phyloP scores from a whole-genome alignment of 2,888 invertebrate species.

The Crocallis elinguaria region DNA sequence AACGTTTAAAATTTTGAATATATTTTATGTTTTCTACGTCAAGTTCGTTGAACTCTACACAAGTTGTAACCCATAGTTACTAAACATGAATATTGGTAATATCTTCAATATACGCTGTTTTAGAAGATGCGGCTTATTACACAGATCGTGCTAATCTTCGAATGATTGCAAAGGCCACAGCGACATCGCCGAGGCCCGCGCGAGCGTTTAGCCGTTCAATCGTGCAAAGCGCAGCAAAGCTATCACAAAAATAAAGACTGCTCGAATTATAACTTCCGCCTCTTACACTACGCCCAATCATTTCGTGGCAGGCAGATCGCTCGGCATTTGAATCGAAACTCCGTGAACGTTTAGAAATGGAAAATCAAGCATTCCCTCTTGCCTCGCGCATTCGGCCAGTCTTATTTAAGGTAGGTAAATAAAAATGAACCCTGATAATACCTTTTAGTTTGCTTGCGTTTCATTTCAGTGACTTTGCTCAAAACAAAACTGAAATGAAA shows the following conservation, averaged over 20 bases:
- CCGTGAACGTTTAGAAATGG: too few relatives aligned
- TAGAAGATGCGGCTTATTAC: background rate
- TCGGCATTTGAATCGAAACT: background rate
- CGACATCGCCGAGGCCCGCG: too few relatives aligned
- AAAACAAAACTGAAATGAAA: constrained; percentile 17
- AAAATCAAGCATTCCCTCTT: constrained; percentile 1
- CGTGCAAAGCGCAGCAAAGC: constrained; percentile 12
- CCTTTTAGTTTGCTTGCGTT: constrained; percentile 14
- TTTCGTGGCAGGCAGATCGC: background rate
- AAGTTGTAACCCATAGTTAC: constrained; percentile 13
- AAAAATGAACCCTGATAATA: constrained; percentile 9
- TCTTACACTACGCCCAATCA: too few relatives aligned
- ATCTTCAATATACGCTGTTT: constrained; percentile 14
- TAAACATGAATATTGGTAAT: background rate
- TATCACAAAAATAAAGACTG: background rate
- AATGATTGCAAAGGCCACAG: too few relatives aligned
- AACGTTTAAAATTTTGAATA: background rate
- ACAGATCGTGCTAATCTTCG: background rate
- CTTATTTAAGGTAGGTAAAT: too few relatives aligned
- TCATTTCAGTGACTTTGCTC: constrained; percentile 8
- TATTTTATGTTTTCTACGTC: background rate
- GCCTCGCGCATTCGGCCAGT: too few relatives aligned
- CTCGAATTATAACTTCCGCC: constrained; percentile 1
- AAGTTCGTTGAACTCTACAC: constrained; percentile 4
- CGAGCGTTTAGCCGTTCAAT: background rate